Evolutionary conservation across 2,797 vertebrate genomes (phyloP).

Genomic region (Trematocara caparti): DNA sequence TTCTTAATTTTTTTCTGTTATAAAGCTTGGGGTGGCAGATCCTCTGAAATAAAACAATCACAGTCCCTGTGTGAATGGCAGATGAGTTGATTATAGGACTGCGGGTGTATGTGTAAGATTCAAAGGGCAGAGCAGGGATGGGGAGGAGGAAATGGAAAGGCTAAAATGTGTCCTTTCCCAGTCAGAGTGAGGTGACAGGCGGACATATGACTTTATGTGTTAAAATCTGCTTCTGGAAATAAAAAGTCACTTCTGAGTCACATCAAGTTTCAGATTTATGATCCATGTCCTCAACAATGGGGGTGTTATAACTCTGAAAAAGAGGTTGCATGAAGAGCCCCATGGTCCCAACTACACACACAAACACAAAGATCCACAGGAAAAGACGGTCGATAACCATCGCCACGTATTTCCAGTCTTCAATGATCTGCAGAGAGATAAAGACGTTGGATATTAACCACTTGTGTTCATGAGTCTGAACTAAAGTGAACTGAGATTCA

Average conservation of each 20-base stretch:
- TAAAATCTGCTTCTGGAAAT: slow-evolving; percentile 25
- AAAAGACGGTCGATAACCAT: slow-evolving; percentile 85
- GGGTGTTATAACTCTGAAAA: slow-evolving; percentile 79
- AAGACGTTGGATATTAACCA: background rate
- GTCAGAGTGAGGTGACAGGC: slow-evolving; percentile 27
- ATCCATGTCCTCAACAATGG: slow-evolving; percentile 58
- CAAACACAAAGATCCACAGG: slow-evolving; percentile 82
- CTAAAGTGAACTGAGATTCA: background rate
- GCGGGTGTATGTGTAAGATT: background rate
- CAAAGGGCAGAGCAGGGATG: background rate
- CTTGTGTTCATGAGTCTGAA: background rate
- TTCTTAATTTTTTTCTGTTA: background rate
- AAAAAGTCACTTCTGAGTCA: slow-evolving; percentile 17
- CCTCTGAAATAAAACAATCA: background rate
- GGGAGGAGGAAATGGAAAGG: background rate
- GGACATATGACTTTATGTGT: slow-evolving; percentile 21
- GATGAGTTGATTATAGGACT: background rate
- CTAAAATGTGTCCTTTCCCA: slow-evolving; percentile 31
- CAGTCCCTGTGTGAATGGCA: background rate
- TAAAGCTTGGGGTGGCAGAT: background rate
- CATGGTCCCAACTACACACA: slow-evolving; percentile 77
- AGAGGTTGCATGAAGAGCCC: slow-evolving; percentile 84
- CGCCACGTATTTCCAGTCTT: slow-evolving; percentile 85
- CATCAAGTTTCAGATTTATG: slow-evolving; percentile 14
- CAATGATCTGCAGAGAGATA: slow-evolving; percentile 71